phyloP scores from a whole-genome alignment of 2,113 vertebrate species.

The Osmerus mordax region DNA sequence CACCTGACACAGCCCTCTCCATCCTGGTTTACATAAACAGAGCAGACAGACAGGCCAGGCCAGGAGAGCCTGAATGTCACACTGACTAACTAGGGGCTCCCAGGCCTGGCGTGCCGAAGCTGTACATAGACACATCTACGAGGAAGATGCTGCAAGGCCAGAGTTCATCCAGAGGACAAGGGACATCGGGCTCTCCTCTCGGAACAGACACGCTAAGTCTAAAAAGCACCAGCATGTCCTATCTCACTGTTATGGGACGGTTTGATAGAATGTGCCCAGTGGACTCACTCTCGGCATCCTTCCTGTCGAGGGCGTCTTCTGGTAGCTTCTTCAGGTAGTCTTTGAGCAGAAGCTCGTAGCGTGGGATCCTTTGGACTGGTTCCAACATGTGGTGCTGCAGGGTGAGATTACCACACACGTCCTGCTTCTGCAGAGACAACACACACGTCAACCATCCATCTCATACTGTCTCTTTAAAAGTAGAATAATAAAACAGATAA shows the following conservation, averaged over 20 bases:
- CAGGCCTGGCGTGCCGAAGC: slow-evolving; percentile 11
- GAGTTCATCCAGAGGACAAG: too few species aligned
- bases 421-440: slow-evolving; percentile 79
- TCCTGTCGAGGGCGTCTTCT: slow-evolving; percentile 80
- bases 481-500: background rate
- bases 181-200: too few species aligned
- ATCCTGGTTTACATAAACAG: slow-evolving; percentile 54
- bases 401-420: slow-evolving; percentile 91
- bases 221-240: too few species aligned
- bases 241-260: too few species aligned
- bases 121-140: background rate
- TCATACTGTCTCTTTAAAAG: background rate
- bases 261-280: background rate
- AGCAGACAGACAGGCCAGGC: slow-evolving; percentile 24
- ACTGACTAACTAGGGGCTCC: slow-evolving; percentile 34
- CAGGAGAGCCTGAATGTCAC: slow-evolving; percentile 29
- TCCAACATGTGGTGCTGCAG: slow-evolving; percentile 98
- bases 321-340: slow-evolving; percentile 96
- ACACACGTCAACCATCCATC: too few species aligned
- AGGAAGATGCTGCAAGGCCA: slow-evolving; percentile 4
- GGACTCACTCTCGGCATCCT: slow-evolving; percentile 89
- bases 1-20: slow-evolving; percentile 45
- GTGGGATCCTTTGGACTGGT: slow-evolving; percentile 94
- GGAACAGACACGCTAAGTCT: too few species aligned
- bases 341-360: slow-evolving; percentile 91